Evolutionary conservation across 2,797 vertebrate genomes (phyloP).

Genomic region (Artibeus lituratus): DNA sequence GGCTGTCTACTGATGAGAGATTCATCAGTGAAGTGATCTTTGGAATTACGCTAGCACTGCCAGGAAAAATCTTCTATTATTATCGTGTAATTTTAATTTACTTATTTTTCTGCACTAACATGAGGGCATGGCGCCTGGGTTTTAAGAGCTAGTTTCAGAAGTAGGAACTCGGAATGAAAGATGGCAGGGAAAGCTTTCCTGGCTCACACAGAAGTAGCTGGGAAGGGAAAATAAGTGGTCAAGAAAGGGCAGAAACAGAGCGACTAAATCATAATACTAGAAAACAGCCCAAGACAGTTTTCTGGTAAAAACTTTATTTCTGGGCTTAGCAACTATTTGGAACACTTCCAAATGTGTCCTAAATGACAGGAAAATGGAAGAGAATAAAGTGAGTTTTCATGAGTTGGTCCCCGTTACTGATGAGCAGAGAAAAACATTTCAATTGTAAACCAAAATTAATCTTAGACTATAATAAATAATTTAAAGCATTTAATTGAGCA

Average conservation of each 20-base stretch:
- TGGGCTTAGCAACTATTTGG: slow-evolving; percentile 51
- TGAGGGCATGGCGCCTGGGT: slow-evolving; percentile 10
- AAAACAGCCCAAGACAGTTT: slow-evolving; percentile 50
- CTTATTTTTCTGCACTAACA: slow-evolving; percentile 44
- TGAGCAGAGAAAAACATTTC: slow-evolving; percentile 9
- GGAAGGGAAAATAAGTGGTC: slow-evolving; percentile 41
- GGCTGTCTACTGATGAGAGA: slow-evolving; percentile 2
- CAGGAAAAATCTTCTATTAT: slow-evolving; percentile 35
- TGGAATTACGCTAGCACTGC: not conserved
- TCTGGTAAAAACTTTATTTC: slow-evolving; percentile 59
- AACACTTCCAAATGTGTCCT: slow-evolving; percentile 48
- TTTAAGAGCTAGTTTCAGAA: slow-evolving; percentile 55
- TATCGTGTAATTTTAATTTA: slow-evolving; percentile 54
- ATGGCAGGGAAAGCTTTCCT: slow-evolving; percentile 42
- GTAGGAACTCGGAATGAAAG: slow-evolving; percentile 38
- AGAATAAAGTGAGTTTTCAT: slow-evolving; percentile 14
- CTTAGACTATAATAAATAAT: not conserved
- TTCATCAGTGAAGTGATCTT: slow-evolving; percentile 19
- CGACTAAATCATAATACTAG: slow-evolving; percentile 41
- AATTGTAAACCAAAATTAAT: not conserved
- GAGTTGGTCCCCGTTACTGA: not conserved
- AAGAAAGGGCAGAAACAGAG: slow-evolving; percentile 38
- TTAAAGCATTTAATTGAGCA: not conserved
- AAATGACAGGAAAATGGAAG: slow-evolving; percentile 45
- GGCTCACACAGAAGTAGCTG: slow-evolving; percentile 9